A percentile compares a stretch with the other conserved stretches of the same genome.
Evolutionary conservation across 2,888 invertebrate species (phyloP).

Genomic region (Orthonychiurus folsomi): DNA sequence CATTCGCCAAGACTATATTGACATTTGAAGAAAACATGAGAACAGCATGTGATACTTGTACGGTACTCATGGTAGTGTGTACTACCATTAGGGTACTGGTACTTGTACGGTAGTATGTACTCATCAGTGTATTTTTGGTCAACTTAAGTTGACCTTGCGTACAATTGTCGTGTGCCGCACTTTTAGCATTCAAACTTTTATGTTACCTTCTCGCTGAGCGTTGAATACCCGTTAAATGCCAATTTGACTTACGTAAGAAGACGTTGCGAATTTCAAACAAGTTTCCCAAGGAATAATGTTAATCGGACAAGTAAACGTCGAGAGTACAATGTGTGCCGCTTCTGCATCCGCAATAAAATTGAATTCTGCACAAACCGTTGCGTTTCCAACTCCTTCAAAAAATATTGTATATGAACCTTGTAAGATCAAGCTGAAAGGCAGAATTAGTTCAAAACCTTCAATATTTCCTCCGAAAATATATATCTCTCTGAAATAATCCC

Average conservation of each 20-base stretch:
- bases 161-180: too few species aligned
- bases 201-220: too few species aligned
- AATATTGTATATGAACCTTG: too few species aligned
- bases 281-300: conserved; percentile 63
- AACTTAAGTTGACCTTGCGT: too few species aligned
- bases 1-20: conserved; percentile 50
- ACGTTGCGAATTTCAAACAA: conserved; percentile 44
- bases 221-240: too few species aligned
- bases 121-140: too few species aligned
- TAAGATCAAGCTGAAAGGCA: too few species aligned
- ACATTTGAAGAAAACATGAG: background rate
- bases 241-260: conserved; percentile 24
- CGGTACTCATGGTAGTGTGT: too few species aligned
- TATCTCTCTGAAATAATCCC: conserved; percentile 25
- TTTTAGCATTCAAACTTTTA: too few species aligned
- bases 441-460: conserved; percentile 17
- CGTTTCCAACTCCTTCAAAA: conserved; percentile 57
- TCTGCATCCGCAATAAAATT: conserved; percentile 71
- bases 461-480: conserved; percentile 38
- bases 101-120: too few species aligned
- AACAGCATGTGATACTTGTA: too few species aligned
- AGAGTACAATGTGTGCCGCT: conserved; percentile 61
- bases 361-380: conserved; percentile 59
- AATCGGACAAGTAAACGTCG: conserved; percentile 49
- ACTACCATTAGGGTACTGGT: too few species aligned